Base-by-base conservation (phyloP, 2,797 vertebrate species). In the Triplophysa yarkandensis region DNA sequence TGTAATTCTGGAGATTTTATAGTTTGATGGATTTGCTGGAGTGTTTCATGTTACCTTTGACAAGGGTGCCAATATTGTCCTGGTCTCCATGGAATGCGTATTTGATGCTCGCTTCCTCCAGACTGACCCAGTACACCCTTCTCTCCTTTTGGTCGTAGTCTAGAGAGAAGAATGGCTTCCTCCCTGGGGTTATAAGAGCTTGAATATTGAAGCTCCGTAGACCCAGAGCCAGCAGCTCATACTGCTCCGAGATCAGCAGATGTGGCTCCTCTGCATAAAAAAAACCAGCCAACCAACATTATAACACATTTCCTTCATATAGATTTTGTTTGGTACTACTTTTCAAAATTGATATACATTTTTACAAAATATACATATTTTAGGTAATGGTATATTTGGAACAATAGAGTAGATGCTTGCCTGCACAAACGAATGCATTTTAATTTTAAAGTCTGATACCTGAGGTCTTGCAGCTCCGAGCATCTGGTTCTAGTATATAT, bases 71-170 rank as follows among this genome's bases (percentile, higher is more conserved):
- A 82, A 88, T 92, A 63, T 86, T 88, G 76, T 84, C 83, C 0
- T 85, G 86, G 64, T 83, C 74, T 4, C 77, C 78, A 11, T 93
- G 82, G 71, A 87, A 87, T 9, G 92, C 89, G 94, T 95, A 99
- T 68, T 92, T 93, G 77, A 98, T 94, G 83, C 93, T 96, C 81
- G 95, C 89, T 46, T 93, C 93, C 81, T 92, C 87, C 0, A 94
- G 88, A 71, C 95, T 94, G 77, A 94, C 87, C 96, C 96, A 99
- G 85, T 94, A 98, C 48, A 95, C 43, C 64, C 90, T 93, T 58
- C 89, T 89, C 50, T 91, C 90, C 77, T 80, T 74, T 85, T 89
- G 87, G 81, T 95, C 90, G 77, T 95, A 98, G 85, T 98, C 97
- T 0, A 98, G 79, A 0, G 95, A 95, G 81, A 94, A 94, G 69